A percentile compares a stretch with the other conserved stretches of the same genome.
These are phyloP conservation scores for Heliconius melpomene DNA, from an alignment of 1,140 invertebrate species.

Conservation along the genomic window DNA sequence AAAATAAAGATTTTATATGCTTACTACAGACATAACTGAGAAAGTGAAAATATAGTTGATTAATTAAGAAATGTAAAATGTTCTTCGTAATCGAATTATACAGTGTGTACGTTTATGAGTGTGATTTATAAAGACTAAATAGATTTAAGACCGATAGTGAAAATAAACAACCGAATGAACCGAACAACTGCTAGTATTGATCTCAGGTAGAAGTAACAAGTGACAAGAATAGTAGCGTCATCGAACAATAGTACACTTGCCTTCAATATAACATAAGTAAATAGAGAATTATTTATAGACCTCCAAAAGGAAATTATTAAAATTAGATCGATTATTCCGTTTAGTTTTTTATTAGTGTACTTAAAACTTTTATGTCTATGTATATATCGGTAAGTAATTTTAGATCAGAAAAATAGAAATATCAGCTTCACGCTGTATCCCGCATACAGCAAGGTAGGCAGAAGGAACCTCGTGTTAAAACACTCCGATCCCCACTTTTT, in stretches of 20 bases:
- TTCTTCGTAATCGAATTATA: conserved; percentile 22
- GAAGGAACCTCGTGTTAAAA: too few relatives aligned
- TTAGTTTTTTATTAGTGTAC: neutral
- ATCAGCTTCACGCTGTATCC: too few relatives aligned
- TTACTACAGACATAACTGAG: neutral
- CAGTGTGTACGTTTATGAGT: conserved; percentile 17
- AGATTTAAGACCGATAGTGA: conserved; percentile 30
- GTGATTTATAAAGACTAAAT: conserved; percentile 28
- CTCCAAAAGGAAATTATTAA: conserved; percentile 11
- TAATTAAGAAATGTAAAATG: neutral
- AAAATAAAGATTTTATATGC: neutral
- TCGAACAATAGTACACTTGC: conserved; percentile 22
- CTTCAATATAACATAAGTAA: conserved; percentile 27
- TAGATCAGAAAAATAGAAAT: neutral
- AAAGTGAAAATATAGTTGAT: neutral
- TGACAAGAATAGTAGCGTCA: conserved; percentile 15
- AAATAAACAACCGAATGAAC: conserved; percentile 21
- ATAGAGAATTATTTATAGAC: conserved; percentile 23
- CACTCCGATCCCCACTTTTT: too few relatives aligned
- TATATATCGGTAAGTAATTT: neutral
- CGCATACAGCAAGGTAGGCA: too few relatives aligned
- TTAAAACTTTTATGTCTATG: neutral
- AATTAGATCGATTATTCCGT: neutral
- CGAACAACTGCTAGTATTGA: conserved; percentile 37
- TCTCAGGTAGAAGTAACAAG: conserved; percentile 43